Evolutionary conservation across 2,113 vertebrate species (phyloP).

Genomic region (Petrocephalus zakoni): DNA sequence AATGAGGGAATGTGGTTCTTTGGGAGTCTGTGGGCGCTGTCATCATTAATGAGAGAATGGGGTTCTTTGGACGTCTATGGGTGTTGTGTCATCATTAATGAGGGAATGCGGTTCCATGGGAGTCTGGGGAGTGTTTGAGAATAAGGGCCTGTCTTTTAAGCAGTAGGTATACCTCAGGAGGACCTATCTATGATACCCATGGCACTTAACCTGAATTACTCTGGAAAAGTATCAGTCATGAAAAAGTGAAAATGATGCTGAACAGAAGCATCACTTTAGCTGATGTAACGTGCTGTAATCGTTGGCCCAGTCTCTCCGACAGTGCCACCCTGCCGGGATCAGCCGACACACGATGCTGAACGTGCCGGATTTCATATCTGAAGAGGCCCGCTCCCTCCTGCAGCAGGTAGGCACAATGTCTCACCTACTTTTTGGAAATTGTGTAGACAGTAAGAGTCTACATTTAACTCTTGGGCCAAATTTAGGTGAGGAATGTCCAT

Average conservation of each 20-base stretch:
- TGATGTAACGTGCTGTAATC: background rate
- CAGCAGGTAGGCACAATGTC: conserved; percentile 71
- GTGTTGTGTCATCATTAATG: background rate
- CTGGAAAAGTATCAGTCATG: background rate
- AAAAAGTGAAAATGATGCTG: background rate
- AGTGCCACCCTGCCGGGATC: conserved; percentile 92
- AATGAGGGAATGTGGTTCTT: background rate
- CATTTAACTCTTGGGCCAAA: background rate
- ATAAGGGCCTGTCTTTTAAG: background rate
- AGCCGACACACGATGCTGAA: conserved; percentile 83
- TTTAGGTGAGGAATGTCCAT: background rate
- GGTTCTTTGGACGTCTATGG: background rate
- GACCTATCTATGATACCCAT: background rate
- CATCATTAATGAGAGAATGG: background rate
- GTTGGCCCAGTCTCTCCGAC: conserved; percentile 63
- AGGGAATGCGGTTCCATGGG: background rate
- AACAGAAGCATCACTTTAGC: background rate
- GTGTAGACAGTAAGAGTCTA: background rate
- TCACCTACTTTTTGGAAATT: background rate
- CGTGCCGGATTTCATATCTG: conserved; percentile 84
- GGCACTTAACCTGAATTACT: background rate
- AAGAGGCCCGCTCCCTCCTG: conserved; percentile 86
- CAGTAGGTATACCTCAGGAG: background rate
- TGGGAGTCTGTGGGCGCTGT: background rate
- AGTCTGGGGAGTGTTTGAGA: background rate